Evolutionary conservation across 2,113 vertebrate genomes (phyloP).

Genomic region (Probosciger aterrimus): DNA sequence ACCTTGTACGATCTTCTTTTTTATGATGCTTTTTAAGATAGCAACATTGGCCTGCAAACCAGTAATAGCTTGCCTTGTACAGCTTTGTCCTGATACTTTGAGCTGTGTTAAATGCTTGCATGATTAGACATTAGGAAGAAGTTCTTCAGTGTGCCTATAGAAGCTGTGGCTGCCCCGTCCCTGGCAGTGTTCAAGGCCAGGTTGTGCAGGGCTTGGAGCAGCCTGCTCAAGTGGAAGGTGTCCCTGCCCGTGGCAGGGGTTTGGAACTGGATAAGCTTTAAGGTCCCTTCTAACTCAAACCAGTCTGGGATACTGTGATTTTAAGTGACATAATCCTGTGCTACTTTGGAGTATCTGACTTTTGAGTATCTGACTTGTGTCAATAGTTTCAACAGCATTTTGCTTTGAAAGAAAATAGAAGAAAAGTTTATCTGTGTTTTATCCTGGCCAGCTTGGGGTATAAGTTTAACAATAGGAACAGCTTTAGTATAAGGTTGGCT

Average conservation of each 20-base stretch:
- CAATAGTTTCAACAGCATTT: neutral
- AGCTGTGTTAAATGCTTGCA: rapidly evolving
- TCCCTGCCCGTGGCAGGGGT: neutral
- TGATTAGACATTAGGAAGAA: neutral
- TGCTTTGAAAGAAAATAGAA: neutral
- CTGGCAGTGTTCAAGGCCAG: neutral
- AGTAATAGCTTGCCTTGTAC: neutral
- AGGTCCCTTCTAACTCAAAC: neutral
- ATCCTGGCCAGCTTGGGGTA: neutral
- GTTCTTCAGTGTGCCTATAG: neutral
- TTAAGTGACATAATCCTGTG: neutral
- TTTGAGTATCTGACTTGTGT: neutral
- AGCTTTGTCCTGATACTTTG: neutral
- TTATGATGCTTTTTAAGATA: neutral
- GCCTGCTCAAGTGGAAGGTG: neutral
- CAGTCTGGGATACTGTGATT: neutral
- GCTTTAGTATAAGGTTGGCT: neutral
- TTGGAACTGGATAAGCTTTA: neutral
- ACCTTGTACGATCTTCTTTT: neutral
- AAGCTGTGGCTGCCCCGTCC: neutral
- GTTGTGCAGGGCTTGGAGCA: neutral
- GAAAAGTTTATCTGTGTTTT: neutral
- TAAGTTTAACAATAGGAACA: neutral
- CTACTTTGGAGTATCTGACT: neutral
- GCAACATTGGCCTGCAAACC: neutral